Base-by-base conservation (phyloP, 2,888 invertebrate genomes). In the Amphipoea lucens region DNA sequence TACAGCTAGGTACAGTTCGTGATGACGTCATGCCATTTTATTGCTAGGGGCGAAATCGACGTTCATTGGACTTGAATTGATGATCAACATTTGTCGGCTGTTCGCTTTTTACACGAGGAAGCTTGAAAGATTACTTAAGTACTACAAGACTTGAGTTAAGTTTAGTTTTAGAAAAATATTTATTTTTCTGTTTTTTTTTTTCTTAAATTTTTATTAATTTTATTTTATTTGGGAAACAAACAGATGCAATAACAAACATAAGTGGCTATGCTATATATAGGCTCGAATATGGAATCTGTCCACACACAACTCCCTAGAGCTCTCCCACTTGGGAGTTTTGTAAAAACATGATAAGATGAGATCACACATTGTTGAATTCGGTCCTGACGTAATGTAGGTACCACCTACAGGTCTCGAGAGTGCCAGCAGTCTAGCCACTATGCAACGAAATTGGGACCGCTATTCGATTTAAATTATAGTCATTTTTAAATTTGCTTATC, bases 391-490 rank as follows among this genome's bases (percentile, higher is more conserved):
- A 62, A 62, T 14, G 14, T 36, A 63, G 14, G 36, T 63, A 17
- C 12, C 12, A 60, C n/a, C 29, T 29, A 36, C 68, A 29, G 48
- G 51, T 70, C 23, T 54, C 14, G 23, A 40, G 5, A 54, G 1
- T 57, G 70, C 5, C 5, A 54, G n/a, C 17, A 65, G 23, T 11
- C 65, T 40, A 40, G 40, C 20, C 17, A 17, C 4, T 57, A 12
- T 6, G 42, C 6, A n/a, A 62, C 23, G 9, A 73, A 45, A 29
- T 63, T 20, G 20, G 2, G 62, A 12, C 42, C 42, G 2, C 12
- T 42, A 20, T 45, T 60, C 51, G 20, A 71, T 70, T 48, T 20
- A 40, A n/a, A 70, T 74, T 71, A 70, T 12, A 17, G 29, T 23
- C 1, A 17, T 40, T 17, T 4, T 3, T 40, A n/a, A 60, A 51